These are phyloP conservation scores for Creontiades dilutus DNA, from an alignment of 2,888 invertebrate species.

Conservation along the genomic window DNA sequence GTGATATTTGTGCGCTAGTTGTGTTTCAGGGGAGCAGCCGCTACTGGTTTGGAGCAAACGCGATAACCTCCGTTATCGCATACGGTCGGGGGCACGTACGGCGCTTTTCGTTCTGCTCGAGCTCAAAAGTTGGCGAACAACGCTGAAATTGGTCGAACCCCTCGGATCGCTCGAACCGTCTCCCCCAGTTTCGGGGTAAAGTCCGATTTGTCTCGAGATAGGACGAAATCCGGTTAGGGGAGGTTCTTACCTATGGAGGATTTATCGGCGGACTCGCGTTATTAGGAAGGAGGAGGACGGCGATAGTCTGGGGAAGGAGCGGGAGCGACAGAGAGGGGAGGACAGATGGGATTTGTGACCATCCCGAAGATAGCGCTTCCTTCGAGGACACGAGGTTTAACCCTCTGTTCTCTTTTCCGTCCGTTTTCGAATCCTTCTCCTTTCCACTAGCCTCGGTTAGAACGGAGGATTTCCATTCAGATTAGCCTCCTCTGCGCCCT, in stretches of 20 bases:
- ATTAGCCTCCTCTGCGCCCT: neutral
- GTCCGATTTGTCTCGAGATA: slow-evolving; percentile 48
- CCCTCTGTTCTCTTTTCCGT: slow-evolving; percentile 34
- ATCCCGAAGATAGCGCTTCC: neutral
- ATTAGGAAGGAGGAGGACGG: slow-evolving; percentile 37
- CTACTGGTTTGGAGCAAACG: too few relatives aligned
- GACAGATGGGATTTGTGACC: slow-evolving; percentile 13
- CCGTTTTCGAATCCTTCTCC: neutral
- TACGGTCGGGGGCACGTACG: neutral
- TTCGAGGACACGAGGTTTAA: slow-evolving; percentile 39
- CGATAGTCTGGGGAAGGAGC: neutral
- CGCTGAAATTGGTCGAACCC: neutral
- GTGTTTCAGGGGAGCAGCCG: too few relatives aligned
- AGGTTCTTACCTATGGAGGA: slow-evolving; percentile 52
- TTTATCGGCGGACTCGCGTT: slow-evolving; percentile 57
- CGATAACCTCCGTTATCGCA: too few relatives aligned
- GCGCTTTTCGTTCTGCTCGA: neutral
- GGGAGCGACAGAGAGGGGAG: neutral
- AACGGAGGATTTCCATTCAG: slow-evolving; percentile 40
- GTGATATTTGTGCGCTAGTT: too few relatives aligned
- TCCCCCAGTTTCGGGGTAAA: neutral
- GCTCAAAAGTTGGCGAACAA: slow-evolving; percentile 33
- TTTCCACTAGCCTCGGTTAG: neutral
- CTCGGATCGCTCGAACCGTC: neutral
- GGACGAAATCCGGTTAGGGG: slow-evolving; percentile 34